phyloP scores from a whole-genome alignment of 2,888 invertebrate genomes.

The Mesorhabditis spiculigera region DNA sequence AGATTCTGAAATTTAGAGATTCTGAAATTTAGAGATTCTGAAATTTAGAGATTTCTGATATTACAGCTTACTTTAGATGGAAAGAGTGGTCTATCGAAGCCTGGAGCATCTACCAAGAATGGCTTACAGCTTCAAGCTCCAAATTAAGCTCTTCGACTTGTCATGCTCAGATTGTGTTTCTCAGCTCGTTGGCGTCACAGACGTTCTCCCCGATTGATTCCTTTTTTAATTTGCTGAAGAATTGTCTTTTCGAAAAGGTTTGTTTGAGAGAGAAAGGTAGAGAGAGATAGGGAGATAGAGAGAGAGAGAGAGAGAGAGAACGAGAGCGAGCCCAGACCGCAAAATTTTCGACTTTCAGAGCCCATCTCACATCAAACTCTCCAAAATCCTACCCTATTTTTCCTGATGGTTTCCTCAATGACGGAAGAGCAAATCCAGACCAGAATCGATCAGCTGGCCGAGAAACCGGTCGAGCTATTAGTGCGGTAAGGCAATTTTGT shows the following conservation, averaged over 20 bases:
- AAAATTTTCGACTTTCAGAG: background rate
- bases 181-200: background rate
- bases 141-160: background rate
- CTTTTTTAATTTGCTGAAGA: background rate
- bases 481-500: background rate
- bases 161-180: conserved; percentile 2
- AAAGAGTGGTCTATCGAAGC: conserved; percentile 2
- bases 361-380: background rate
- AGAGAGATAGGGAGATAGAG: too few species aligned
- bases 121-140: background rate
- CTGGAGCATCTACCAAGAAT: background rate
- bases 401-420: background rate
- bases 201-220: conserved; percentile 1
- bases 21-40: too few species aligned
- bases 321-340: background rate
- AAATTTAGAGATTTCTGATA: too few species aligned
- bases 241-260: background rate
- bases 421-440: background rate
- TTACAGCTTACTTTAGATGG: background rate
- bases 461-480: conserved; percentile 2
- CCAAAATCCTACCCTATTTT: background rate
- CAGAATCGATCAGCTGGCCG: background rate
- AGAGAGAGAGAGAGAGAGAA: background rate
- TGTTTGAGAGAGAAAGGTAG: background rate
- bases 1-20: too few species aligned